Base-by-base conservation (phyloP, 2,888 invertebrate genomes). In the Chrysolina americana region DNA sequence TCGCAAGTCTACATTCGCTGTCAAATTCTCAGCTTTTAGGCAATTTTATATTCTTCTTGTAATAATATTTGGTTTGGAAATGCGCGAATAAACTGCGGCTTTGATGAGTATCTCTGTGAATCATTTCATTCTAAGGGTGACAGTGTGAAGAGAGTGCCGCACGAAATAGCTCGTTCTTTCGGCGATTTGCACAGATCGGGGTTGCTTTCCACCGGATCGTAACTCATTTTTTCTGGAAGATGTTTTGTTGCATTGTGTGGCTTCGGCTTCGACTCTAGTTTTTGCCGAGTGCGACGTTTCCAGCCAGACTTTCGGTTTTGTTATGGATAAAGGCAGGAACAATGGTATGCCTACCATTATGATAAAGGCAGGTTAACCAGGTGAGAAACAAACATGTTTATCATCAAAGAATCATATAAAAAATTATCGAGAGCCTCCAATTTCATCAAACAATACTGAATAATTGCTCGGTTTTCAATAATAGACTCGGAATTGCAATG, bases 1-100 rank as follows among this genome's bases (percentile, higher is more conserved):
- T 82, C 78, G 76, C 79, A 80, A 75, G 81, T 80, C 81, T 77
- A 78, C 76, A 82, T 78, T 79, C 81, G 78, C 82, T 82, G 82
- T 83, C 84, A 82, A 83, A 85, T 82, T 80, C 81, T 82, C 79
- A 81, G 74, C 81, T 81, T 80, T 81, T 73, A 76, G 80, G 79
- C 79, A 78, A 80, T 81, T 81, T 81, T 74, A 72, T 75, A 76
- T 72, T 75, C 75, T 70, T 74, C 73, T 74, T 76, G 78, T 71
- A 70, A 79, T 75, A 78, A 76, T 74, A 77, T 76, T 79, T 77
- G 74, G 71, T 79, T 75, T 75, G 21, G 74, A 76, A 70, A 65
- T 66, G 74, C 68, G 72, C 68, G 76, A 73, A 76, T 74, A 63
- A 74, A 73, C 63, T 65, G 65, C 48, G 71, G 65, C 65, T 41